A percentile compares a stretch with the other conserved stretches of the same genome.
phyloP scores from a whole-genome alignment of 2,113 vertebrate species.

The Leucopsar rothschildi region DNA sequence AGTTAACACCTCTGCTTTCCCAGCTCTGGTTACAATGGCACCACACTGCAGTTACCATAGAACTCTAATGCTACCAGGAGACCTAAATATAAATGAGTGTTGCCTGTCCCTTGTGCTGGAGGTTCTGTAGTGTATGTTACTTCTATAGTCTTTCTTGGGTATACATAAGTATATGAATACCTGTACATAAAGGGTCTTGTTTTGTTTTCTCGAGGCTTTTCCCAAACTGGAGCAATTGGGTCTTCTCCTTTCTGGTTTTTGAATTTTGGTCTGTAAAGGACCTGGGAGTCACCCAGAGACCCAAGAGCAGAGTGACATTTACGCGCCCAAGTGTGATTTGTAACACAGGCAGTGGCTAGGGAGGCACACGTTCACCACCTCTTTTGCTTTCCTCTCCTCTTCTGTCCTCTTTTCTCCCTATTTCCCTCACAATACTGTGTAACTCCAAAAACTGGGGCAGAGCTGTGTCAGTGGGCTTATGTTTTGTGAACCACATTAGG shows the following conservation, averaged over 20 bases:
- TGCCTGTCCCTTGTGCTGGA: not conserved
- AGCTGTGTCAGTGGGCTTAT: accelerated
- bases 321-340: accelerated
- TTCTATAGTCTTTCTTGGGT: not conserved
- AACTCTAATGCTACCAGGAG: not conserved
- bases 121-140: not conserved
- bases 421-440: not conserved
- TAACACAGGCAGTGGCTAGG: not conserved
- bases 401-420: not conserved
- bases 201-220: not conserved
- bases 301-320: not conserved
- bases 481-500: not conserved
- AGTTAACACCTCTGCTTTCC: not conserved
- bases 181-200: not conserved
- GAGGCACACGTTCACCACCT: not conserved
- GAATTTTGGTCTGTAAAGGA: not conserved
- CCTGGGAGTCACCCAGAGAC: not conserved
- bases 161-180: not conserved
- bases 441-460: not conserved
- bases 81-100: not conserved
- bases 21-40: not conserved
- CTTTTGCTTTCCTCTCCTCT: not conserved
- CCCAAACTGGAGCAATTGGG: not conserved
- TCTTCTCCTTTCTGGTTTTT: not conserved
- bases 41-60: not conserved